Conservation (phyloP, 2,888 invertebrate genomes). For the Tromatobia lineatoria region DNA sequence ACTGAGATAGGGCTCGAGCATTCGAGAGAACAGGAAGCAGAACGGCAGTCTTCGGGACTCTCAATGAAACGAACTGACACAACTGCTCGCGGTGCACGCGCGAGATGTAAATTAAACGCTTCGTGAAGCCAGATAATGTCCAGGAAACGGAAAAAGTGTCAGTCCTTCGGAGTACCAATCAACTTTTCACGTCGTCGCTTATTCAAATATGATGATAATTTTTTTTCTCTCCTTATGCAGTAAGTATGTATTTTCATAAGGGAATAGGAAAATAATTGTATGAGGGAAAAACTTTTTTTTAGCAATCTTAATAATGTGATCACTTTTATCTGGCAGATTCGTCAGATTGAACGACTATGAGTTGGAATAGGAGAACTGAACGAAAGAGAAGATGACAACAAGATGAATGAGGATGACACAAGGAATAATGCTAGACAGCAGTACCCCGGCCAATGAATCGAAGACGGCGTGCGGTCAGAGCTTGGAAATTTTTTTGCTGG, state of each 20-base stretch:
- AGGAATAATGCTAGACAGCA: constrained; percentile 1
- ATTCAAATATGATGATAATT: not conserved
- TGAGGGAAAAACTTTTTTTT: not conserved
- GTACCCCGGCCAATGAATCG: constrained; percentile 19
- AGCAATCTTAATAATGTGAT: not conserved
- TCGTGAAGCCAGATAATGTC: constrained; percentile 25
- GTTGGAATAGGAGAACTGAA: not conserved
- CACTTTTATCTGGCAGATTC: not conserved
- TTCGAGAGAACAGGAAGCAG: constrained; percentile 80
- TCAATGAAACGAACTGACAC: constrained; percentile 79
- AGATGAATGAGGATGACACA: not conserved
- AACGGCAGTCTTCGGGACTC: constrained; percentile 80
- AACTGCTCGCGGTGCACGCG: constrained; percentile 48
- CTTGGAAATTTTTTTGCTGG: constrained; percentile 78
- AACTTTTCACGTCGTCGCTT: not conserved
- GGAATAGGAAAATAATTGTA: not conserved
- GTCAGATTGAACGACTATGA: not conserved
- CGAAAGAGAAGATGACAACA: constrained; percentile 9
- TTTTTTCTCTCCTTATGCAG: not conserved
- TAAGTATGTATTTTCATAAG: not conserved
- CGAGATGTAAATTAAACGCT: constrained; percentile 61
- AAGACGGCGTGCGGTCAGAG: constrained; percentile 36
- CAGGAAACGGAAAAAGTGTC: constrained; percentile 29
- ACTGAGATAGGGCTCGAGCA: constrained; percentile 78
- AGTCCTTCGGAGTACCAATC: not conserved